These are phyloP conservation scores for Lanius collurio DNA, from an alignment of 2,113 vertebrate species.

Conservation along the genomic window DNA sequence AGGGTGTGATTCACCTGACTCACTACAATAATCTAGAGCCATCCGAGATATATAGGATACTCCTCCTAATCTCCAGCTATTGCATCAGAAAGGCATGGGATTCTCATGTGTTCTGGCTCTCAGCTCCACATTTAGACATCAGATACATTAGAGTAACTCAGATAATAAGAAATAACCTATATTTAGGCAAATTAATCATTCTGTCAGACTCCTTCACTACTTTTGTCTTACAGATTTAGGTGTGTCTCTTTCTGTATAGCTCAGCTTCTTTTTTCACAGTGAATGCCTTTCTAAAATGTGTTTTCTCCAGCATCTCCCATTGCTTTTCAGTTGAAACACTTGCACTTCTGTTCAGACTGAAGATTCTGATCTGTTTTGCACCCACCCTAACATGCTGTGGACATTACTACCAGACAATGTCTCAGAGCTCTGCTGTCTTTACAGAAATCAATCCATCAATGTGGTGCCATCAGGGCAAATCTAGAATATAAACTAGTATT, in stretches of 20 bases:
- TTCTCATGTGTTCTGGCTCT: background rate
- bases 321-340: background rate
- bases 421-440: background rate
- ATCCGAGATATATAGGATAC: background rate
- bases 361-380: background rate
- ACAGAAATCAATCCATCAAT: background rate
- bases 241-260: background rate
- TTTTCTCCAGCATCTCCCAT: background rate
- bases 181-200: background rate
- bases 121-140: background rate
- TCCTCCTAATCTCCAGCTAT: background rate
- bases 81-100: background rate
- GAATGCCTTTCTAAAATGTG: background rate
- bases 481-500: background rate
- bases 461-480: background rate
- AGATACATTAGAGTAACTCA: background rate
- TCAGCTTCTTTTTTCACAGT: background rate
- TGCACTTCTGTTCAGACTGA: background rate
- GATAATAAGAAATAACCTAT: background rate
- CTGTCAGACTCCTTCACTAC: background rate
- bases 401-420: background rate
- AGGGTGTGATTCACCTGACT: background rate
- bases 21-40: background rate
- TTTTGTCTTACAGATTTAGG: background rate
- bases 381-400: background rate